phyloP scores from a whole-genome alignment of 2,888 invertebrate species.

The Phaonia tiefii region DNA sequence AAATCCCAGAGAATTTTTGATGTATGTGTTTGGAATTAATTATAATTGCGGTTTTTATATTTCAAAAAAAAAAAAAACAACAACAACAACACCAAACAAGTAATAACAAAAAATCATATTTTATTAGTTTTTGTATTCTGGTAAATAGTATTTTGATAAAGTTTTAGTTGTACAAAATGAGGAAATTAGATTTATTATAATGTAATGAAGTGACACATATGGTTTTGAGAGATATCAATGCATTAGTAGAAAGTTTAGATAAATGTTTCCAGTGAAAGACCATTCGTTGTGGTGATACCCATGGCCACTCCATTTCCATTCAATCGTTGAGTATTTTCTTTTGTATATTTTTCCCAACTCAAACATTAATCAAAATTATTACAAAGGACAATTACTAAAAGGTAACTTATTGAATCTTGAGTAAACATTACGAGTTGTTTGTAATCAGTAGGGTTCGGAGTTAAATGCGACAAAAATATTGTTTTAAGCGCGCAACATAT shows the following conservation, averaged over 20 bases:
- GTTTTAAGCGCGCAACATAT: too few relatives aligned
- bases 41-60: slow-evolving; percentile 32
- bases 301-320: too few relatives aligned
- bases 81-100: neutral
- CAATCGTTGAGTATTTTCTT: too few relatives aligned
- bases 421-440: too few relatives aligned
- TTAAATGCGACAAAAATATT: too few relatives aligned
- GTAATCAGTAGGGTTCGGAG: too few relatives aligned
- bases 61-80: neutral
- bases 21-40: slow-evolving; percentile 47
- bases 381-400: too few relatives aligned
- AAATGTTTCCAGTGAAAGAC: neutral
- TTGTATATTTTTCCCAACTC: too few relatives aligned
- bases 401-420: too few relatives aligned
- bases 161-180: neutral
- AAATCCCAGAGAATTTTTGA: slow-evolving; percentile 25
- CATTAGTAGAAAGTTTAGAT: neutral
- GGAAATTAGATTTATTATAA: slow-evolving; percentile 14
- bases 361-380: too few relatives aligned
- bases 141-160: slow-evolving; percentile 12
- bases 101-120: slow-evolving; percentile 27
- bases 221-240: neutral
- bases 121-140: slow-evolving; percentile 7
- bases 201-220: slow-evolving; percentile 9
- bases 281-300: neutral